Percentiles rank a stretch among this genome's conserved stretches.
Evolutionary conservation across 2,113 vertebrate genomes (phyloP).

Genomic region (Caracal caracal): DNA sequence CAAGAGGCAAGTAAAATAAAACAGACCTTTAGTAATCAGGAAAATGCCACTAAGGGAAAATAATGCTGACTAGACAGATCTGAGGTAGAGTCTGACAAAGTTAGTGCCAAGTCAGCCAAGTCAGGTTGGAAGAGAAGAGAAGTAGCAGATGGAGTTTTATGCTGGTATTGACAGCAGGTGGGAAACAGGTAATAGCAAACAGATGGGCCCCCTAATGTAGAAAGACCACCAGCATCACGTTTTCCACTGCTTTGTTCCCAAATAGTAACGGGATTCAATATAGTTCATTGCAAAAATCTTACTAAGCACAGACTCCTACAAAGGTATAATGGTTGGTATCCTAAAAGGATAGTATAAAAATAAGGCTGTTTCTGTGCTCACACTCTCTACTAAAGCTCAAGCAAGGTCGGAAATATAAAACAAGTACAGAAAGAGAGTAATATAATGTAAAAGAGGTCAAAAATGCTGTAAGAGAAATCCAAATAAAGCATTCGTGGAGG

Average conservation of each 20-base stretch:
- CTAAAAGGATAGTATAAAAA: background rate
- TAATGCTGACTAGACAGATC: constrained; percentile 56
- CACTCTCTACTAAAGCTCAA: background rate
- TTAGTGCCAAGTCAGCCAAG: constrained; percentile 66
- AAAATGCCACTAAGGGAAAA: constrained; percentile 18
- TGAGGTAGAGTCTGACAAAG: background rate
- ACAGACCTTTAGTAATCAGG: constrained; percentile 16
- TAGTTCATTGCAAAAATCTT: background rate
- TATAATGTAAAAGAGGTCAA: background rate
- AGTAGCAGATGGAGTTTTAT: constrained; percentile 73
- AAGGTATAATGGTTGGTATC: background rate
- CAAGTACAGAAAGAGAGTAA: background rate
- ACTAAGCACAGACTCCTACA: background rate
- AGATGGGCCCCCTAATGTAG: constrained; percentile 63
- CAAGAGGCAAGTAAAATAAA: constrained; percentile 20
- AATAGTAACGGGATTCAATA: background rate
- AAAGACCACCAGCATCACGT: constrained; percentile 65
- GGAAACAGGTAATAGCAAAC: constrained; percentile 71
- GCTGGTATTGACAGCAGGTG: constrained; percentile 63
- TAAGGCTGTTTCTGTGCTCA: background rate
- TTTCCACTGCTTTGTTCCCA: constrained; percentile 18
- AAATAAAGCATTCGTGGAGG: background rate
- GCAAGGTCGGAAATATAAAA: background rate
- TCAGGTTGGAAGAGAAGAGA: constrained; percentile 63
- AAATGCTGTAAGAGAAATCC: background rate